Conservation (phyloP, 2,888 invertebrate genomes). For the Pecten maximus region DNA sequence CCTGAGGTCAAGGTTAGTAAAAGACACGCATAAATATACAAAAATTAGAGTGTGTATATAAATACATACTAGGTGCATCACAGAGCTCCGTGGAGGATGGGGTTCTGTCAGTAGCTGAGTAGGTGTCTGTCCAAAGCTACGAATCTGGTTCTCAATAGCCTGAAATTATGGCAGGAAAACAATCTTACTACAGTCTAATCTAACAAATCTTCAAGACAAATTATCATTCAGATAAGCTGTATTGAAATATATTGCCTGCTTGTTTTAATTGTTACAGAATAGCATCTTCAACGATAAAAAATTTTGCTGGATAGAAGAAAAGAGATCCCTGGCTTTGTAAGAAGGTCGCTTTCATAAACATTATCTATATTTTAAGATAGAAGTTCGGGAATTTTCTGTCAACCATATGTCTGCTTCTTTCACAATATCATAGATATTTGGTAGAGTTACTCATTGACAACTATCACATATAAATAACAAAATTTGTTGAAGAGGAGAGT, state of each 20-base stretch:
- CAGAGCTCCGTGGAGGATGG: constrained; percentile 97
- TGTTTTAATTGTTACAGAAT: too few species aligned
- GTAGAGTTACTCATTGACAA: too few species aligned
- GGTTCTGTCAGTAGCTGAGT: constrained; percentile 98
- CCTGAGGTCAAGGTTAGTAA: background rate
- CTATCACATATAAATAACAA: background rate
- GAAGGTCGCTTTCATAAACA: too few species aligned
- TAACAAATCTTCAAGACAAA: background rate
- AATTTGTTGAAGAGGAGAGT: background rate
- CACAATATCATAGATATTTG: too few species aligned
- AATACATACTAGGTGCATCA: constrained; percentile 91
- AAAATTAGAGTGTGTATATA: background rate
- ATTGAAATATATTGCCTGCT: too few species aligned
- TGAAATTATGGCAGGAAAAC: constrained; percentile 56
- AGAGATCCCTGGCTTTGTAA: too few species aligned
- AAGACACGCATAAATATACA: background rate
- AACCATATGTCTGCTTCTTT: too few species aligned
- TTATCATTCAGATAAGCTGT: too few species aligned
- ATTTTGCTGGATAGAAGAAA: too few species aligned
- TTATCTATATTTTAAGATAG: too few species aligned
- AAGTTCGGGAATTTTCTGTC: too few species aligned
- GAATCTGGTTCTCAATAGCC: constrained; percentile 88
- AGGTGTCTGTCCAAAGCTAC: constrained; percentile 99
- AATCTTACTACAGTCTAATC: background rate
- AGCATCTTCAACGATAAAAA: too few species aligned